Evolutionary conservation across 2,113 vertebrate species (phyloP).

Genomic region (Thermophis baileyi): DNA sequence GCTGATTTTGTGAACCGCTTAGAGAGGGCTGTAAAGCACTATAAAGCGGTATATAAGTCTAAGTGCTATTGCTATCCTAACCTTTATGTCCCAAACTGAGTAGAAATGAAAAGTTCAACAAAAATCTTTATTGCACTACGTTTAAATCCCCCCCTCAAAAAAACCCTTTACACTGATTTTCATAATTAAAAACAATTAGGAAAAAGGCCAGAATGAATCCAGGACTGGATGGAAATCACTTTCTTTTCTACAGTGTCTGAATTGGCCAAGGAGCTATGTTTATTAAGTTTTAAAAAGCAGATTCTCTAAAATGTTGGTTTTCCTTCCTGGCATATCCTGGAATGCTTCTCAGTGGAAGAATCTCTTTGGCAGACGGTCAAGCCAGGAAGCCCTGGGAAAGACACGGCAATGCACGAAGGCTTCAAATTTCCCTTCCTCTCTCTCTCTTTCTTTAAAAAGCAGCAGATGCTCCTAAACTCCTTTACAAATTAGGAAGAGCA

Average conservation of each 20-base stretch:
- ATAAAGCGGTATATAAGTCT: too few species aligned
- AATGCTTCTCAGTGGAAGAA: neutral
- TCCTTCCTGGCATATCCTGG: neutral
- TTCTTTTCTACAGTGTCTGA: neutral
- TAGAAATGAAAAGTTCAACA: neutral
- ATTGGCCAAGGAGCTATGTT: neutral
- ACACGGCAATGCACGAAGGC: accelerated
- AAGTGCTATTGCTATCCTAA: too few species aligned
- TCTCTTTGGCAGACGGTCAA: neutral
- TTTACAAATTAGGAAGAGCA: neutral
- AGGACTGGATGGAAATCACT: neutral
- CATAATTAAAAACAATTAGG: neutral
- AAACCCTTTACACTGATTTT: neutral
- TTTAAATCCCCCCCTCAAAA: accelerated
- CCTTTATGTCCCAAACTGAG: neutral
- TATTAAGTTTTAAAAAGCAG: neutral
- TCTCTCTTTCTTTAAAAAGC: neutral
- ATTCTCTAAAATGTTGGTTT: neutral
- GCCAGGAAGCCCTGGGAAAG: neutral
- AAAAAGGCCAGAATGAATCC: neutral
- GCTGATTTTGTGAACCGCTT: too few species aligned
- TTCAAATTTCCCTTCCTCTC: neutral
- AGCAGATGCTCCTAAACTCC: neutral
- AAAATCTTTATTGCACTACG: neutral
- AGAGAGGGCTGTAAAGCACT: too few species aligned